phyloP scores from a whole-genome alignment of 1,140 invertebrate species.

The Zaprionus vittiger region DNA sequence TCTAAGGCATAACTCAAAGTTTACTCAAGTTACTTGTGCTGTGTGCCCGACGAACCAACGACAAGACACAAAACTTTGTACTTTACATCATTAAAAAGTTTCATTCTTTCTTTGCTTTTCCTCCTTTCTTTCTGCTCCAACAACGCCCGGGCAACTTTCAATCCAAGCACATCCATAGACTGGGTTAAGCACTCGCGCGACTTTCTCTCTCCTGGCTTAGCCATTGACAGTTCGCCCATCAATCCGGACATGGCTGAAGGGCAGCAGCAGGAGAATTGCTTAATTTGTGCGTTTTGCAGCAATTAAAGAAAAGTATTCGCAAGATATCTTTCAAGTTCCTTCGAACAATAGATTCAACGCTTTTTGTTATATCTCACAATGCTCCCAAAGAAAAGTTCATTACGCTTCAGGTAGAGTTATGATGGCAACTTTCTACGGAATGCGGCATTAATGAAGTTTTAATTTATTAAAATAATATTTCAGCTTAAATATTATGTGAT shows the following conservation, averaged over 20 bases:
- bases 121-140: constrained; percentile 11
- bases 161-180: constrained; percentile 57
- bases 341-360: constrained; percentile 33
- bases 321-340: constrained; percentile 40
- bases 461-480: background rate
- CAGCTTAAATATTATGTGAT: background rate
- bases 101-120: constrained; percentile 67
- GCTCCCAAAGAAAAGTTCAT: constrained; percentile 23
- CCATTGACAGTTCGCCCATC: constrained; percentile 76
- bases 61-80: constrained; percentile 83
- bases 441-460: constrained; percentile 1
- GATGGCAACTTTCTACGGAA: background rate
- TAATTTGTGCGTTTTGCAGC: constrained; percentile 65
- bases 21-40: constrained; percentile 80
- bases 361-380: background rate
- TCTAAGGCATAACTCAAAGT: constrained; percentile 81
- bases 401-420: constrained; percentile 19
- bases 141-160: constrained; percentile 53
- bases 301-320: constrained; percentile 42
- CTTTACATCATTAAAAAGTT: constrained; percentile 84
- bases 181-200: constrained; percentile 70
- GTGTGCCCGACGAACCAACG: constrained; percentile 62
- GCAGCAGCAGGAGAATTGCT: constrained; percentile 33
- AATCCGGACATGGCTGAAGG: constrained; percentile 45
- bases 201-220: constrained; percentile 62